Percentiles rank a stretch among this genome's conserved stretches.
Evolutionary conservation across 2,113 vertebrate genomes (phyloP).

Genomic region (Axis porcinus): DNA sequence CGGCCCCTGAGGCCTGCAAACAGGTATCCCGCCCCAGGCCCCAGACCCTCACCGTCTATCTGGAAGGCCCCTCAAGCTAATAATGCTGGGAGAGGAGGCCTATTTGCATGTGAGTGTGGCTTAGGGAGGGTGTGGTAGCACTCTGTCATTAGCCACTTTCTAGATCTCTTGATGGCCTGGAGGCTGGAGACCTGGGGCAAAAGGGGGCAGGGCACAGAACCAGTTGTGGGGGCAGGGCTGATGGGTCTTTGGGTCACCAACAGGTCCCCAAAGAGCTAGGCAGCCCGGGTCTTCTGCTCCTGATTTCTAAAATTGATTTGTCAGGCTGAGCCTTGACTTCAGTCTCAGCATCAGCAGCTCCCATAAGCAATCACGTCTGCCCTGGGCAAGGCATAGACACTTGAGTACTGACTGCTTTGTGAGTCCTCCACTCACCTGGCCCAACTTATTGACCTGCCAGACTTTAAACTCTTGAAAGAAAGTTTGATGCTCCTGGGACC

Average conservation of each 20-base stretch:
- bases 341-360: neutral
- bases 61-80: neutral
- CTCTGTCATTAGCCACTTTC: neutral
- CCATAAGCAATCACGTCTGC: neutral
- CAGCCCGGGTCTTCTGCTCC: neutral
- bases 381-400: neutral
- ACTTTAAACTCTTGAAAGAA: neutral
- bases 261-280: neutral
- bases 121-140: neutral
- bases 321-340: neutral
- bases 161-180: neutral
- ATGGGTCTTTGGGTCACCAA: neutral
- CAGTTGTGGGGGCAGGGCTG: neutral
- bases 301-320: neutral
- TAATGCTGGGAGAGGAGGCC: neutral
- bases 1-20: neutral
- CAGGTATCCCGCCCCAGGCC: neutral
- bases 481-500: neutral
- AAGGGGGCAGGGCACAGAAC: neutral
- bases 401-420: too few relatives aligned
- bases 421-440: neutral
- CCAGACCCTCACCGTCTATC: neutral
- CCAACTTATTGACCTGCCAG: neutral
- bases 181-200: neutral
- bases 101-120: neutral